Evolutionary conservation across 2,888 invertebrate genomes (phyloP).

Genomic region (Empis stercorea): DNA sequence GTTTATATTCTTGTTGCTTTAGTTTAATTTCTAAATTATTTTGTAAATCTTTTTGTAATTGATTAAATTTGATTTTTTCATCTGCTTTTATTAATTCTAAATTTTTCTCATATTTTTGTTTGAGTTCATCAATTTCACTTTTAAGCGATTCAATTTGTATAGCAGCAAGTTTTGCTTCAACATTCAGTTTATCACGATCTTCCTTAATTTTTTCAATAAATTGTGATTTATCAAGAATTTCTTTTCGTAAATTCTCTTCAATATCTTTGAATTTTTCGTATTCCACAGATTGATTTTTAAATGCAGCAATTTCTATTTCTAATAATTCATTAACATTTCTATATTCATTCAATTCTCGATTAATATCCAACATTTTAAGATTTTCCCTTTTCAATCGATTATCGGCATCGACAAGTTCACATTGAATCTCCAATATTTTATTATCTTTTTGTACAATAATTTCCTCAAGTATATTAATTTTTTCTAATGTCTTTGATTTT

Average conservation of each 20-base stretch:
- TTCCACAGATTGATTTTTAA: slow-evolving; percentile 12
- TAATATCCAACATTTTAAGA: slow-evolving; percentile 23
- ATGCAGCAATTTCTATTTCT: slow-evolving; percentile 22
- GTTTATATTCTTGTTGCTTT: slow-evolving; percentile 21
- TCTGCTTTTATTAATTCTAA: slow-evolving; percentile 21
- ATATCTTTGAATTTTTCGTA: slow-evolving; percentile 14
- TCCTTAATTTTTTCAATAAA: slow-evolving; percentile 31
- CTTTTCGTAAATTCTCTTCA: slow-evolving; percentile 17
- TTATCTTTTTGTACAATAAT: slow-evolving; percentile 36
- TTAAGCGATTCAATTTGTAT: slow-evolving; percentile 24
- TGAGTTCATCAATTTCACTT: slow-evolving; percentile 24
- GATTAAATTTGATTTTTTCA: slow-evolving; percentile 20
- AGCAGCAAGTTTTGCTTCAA: slow-evolving; percentile 25
- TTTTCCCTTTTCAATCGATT: slow-evolving; percentile 30
- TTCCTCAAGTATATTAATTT: slow-evolving; percentile 35
- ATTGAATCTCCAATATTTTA: slow-evolving; percentile 31
- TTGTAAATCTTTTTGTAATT: slow-evolving; percentile 18
- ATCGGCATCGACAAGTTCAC: slow-evolving; percentile 30
- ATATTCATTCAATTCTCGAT: slow-evolving; percentile 23
- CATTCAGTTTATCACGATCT: slow-evolving; percentile 28
- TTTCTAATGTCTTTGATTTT: slow-evolving; percentile 30
- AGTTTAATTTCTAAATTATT: slow-evolving; percentile 18
- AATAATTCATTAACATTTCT: slow-evolving; percentile 23
- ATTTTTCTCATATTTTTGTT: slow-evolving; percentile 21
- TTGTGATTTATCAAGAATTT: slow-evolving; percentile 22